Conservation (phyloP, 2,113 vertebrate species). For the cattle (Bos taurus) region ARS-UCD2.0 NC_037351.1:48185001-48185500, state of each 20-base stretch:
- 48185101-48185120: neutral
- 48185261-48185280: neutral
- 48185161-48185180: neutral
- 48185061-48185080: neutral
- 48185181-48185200: neutral
- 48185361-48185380: neutral
- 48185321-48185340: neutral
- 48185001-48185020: neutral
- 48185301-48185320: neutral
- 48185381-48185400: neutral
- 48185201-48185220: neutral
- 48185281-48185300: neutral
- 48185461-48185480: neutral
- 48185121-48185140: neutral
- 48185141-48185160: neutral
- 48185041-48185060: neutral
- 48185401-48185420: neutral
- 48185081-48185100: neutral
- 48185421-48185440: neutral
- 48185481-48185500: neutral
- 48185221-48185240: neutral
- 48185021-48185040: neutral
- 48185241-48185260: neutral
- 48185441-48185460: neutral
- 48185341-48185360: neutral